Conservation (phyloP, 2,888 invertebrate genomes). For the Eupeodes latifasciatus region DNA sequence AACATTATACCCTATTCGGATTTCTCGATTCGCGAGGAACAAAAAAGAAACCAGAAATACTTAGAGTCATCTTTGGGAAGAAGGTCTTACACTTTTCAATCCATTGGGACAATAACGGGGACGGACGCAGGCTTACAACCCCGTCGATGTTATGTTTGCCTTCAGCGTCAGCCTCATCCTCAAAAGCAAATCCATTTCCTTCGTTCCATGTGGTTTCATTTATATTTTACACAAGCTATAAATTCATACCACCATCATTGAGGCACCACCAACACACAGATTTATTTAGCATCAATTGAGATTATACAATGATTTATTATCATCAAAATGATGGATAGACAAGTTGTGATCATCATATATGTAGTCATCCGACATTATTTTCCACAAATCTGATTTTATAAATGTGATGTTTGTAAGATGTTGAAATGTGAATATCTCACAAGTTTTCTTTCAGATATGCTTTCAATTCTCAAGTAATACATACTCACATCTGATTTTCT, state of each 20-base stretch:
- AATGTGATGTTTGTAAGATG: neutral
- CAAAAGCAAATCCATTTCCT: neutral
- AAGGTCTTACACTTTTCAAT: neutral
- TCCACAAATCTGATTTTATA: neutral
- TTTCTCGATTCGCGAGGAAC: neutral
- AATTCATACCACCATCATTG: constrained; percentile 24
- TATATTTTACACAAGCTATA: constrained; percentile 15
- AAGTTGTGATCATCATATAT: constrained; percentile 49
- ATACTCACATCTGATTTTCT: too few relatives aligned
- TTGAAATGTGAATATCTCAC: constrained; percentile 2
- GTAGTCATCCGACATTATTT: constrained; percentile 8
- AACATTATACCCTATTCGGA: neutral
- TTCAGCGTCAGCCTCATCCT: neutral
- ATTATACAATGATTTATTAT: constrained; percentile 69
- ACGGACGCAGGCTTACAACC: neutral
- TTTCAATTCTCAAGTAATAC: neutral
- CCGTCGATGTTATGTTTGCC: neutral
- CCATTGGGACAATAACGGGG: neutral
- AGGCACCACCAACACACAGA: constrained; percentile 25
- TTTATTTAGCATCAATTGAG: constrained; percentile 57
- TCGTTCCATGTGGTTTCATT: neutral
- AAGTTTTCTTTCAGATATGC: neutral
- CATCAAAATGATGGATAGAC: constrained; percentile 55
- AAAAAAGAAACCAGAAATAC: neutral
- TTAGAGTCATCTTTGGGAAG: neutral